Evolutionary conservation across 2,888 invertebrate species (phyloP).

Genomic region (Alloscopus bannaensis): DNA sequence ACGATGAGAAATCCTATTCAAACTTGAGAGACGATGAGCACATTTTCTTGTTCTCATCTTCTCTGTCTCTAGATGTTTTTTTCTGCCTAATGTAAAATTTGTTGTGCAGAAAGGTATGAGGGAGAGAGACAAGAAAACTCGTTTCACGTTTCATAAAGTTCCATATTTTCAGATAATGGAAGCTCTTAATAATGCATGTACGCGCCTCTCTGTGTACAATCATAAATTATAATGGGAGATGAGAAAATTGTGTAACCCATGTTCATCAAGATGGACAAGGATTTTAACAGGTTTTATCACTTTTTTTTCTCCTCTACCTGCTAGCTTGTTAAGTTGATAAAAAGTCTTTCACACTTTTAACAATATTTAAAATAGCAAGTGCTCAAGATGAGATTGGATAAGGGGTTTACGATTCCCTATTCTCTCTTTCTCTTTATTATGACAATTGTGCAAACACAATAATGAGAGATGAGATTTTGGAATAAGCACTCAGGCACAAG

Average conservation of each 20-base stretch:
- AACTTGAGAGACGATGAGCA: too few species aligned
- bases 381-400: not conserved
- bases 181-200: too few species aligned
- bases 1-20: too few species aligned
- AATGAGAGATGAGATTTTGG: not conserved
- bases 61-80: not conserved
- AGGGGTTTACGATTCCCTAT: too few species aligned
- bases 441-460: not conserved
- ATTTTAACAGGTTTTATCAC: slow-evolving; percentile 41
- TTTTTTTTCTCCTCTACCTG: slow-evolving; percentile 9
- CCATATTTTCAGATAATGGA: slow-evolving; percentile 5
- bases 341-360: not conserved
- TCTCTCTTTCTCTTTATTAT: not conserved
- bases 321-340: slow-evolving; percentile 7
- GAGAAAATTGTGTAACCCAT: not conserved
- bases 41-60: not conserved
- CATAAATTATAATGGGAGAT: slow-evolving; percentile 3
- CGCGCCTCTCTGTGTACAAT: too few species aligned
- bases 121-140: slow-evolving; percentile 20
- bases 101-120: slow-evolving; percentile 16
- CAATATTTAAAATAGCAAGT: too few species aligned
- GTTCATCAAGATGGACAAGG: not conserved
- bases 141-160: slow-evolving; percentile 42
- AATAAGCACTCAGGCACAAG: not conserved
- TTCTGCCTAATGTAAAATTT: not conserved